Evolutionary conservation across 2,113 vertebrate genomes (phyloP).

Genomic region (Psammodynastes pulverulentus): DNA sequence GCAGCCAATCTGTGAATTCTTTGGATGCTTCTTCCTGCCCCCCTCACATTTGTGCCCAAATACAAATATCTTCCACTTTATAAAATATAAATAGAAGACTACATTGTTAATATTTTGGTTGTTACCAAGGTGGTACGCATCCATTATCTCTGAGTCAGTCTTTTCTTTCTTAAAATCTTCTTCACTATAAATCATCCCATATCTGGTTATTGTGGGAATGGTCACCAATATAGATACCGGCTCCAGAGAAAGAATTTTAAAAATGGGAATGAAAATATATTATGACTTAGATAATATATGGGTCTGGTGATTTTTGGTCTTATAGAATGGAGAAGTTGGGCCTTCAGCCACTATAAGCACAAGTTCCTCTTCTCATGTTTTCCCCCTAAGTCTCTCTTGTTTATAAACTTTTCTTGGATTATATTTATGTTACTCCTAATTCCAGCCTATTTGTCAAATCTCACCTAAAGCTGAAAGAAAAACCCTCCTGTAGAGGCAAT

Average conservation of each 20-base stretch:
- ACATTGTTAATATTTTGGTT: not conserved
- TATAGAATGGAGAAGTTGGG: not conserved
- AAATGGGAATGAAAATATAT: not conserved
- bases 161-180: not conserved
- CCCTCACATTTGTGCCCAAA: not conserved
- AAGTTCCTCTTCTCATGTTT: not conserved
- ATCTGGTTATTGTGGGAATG: not conserved
- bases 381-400: not conserved
- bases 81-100: not conserved
- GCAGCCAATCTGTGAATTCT: not conserved
- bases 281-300: not conserved
- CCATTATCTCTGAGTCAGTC: not conserved
- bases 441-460: slow-evolving; percentile 18
- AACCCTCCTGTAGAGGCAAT: not conserved
- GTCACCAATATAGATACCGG: not conserved
- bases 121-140: not conserved
- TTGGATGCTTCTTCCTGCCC: not conserved
- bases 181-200: not conserved
- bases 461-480: not conserved
- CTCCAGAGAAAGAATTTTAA: not conserved
- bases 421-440: slow-evolving; percentile 26
- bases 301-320: not conserved
- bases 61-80: not conserved
- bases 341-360: slow-evolving; percentile 9
- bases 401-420: slow-evolving; percentile 22